Evolutionary conservation across 2,888 invertebrate genomes (phyloP), one percentile per base, ranked within the genome.

Genomic region (Thelaira solivaga): DNA sequence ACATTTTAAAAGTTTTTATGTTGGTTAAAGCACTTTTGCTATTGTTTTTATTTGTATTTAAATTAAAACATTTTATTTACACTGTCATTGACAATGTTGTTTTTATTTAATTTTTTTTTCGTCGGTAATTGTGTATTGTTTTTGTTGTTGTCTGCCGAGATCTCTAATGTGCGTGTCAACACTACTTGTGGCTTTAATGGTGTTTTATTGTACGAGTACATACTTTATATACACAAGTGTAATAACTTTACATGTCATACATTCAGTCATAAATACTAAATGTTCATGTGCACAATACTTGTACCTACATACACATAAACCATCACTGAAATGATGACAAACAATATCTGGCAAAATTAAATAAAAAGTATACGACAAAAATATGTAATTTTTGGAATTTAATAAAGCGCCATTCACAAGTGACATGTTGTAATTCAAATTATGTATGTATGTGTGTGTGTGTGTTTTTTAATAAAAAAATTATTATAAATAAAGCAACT

Each of bases 151-250:
- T 24, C 22, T 59, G 51, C 24, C 13, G 36, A 69, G 29, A 69
- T 78, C 73, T 78, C 57, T 75, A 75, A 74, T 74, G 69, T 74
- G 65, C 69, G 78, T 74, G 78, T 74, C 69, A 65, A 74, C 74
- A 78, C 61, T 55, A 71, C 59, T 71, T 69, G 72, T 74, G 78
- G 74, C 55, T 61, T 76, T 41, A 71, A 61, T 69, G 61, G 61
- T 47, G 45, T 68, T 61, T 68, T 62, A 68, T 39, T 53, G 45
- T 45, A 67, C 26, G 16, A 59, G 29, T 61, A 61, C 24, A 61
- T 41, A 43, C 47, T 68, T 57, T 55, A 26, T 31, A 26, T 16
- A 55, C 53, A 72, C 53, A 53, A 62, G 51, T 51, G 61, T 45
- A 45, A 43, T 45, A 71, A 47, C 20, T 57, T 51, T 41, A 51